These are phyloP conservation scores for Merluccius polli DNA, from an alignment of 2,797 vertebrate species.

Conservation along the genomic window DNA sequence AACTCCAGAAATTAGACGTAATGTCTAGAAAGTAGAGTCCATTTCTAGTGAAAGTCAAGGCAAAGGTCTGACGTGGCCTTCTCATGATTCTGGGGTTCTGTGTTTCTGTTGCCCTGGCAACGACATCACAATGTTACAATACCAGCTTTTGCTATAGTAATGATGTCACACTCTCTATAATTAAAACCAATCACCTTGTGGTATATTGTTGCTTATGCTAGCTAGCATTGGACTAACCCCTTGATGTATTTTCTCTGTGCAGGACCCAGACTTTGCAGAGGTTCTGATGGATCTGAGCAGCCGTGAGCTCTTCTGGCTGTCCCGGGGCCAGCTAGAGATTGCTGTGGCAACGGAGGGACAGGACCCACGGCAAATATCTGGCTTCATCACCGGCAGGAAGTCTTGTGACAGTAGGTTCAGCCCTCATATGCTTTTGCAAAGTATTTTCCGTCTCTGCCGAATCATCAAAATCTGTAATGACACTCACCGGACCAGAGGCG, in stretches of 20 bases:
- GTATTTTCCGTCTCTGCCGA: neutral
- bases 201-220: too few species aligned
- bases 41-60: neutral
- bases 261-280: constrained; percentile 92
- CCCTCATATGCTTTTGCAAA: neutral
- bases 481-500: neutral
- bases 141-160: too few species aligned
- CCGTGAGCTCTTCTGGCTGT: constrained; percentile 88
- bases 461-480: neutral
- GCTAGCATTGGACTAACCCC: constrained; percentile 13
- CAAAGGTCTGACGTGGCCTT: constrained; percentile 8
- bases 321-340: constrained; percentile 86
- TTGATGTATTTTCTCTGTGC: constrained; percentile 4
- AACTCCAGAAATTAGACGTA: too few species aligned
- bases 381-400: constrained; percentile 83
- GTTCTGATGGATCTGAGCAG: constrained; percentile 85
- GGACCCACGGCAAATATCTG: constrained; percentile 74
- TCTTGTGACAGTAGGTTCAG: constrained; percentile 90
- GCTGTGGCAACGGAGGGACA: constrained; percentile 74
- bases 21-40: too few species aligned
- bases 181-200: neutral
- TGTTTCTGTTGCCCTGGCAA: constrained; percentile 21
- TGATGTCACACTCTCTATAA: too few species aligned
- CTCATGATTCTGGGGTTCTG: constrained; percentile 5
- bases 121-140: too few species aligned